A percentile compares a stretch with the other conserved stretches of the same genome.
Evolutionary conservation across 2,113 vertebrate genomes (phyloP).

Genomic region (Megatriorchis doriae): DNA sequence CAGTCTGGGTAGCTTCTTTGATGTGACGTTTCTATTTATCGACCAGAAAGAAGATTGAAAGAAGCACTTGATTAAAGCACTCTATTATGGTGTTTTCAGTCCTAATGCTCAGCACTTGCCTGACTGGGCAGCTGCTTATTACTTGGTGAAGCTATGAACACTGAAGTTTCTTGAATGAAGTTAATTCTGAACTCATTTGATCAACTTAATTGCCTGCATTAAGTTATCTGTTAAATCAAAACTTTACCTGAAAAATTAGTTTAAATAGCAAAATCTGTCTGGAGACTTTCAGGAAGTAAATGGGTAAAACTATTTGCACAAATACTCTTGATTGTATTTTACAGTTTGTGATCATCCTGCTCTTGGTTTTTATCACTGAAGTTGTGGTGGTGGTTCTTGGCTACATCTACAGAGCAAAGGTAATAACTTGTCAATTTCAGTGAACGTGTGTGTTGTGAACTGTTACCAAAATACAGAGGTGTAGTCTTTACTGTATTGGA

Average conservation of each 20-base stretch:
- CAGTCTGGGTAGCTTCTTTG: not conserved
- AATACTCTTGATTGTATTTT: conserved; percentile 27
- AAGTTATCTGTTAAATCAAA: not conserved
- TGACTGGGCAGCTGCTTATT: not conserved
- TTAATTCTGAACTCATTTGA: not conserved
- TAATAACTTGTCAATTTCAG: conserved; percentile 41
- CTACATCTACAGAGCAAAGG: conserved; percentile 97
- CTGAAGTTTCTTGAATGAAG: not conserved
- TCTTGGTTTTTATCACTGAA: conserved; percentile 95
- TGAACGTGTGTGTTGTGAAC: not conserved
- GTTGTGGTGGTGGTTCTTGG: conserved; percentile 95
- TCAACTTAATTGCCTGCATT: not conserved
- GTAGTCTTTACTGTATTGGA: not conserved
- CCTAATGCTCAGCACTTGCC: not conserved
- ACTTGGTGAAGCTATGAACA: not conserved
- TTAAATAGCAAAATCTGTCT: not conserved
- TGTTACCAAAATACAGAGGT: not conserved
- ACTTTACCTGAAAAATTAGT: not conserved
- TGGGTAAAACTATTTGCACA: not conserved
- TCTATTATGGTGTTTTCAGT: not conserved
- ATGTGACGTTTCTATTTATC: not conserved
- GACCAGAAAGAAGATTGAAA: not conserved
- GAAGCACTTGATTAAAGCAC: not conserved
- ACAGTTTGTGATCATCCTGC: conserved; percentile 94
- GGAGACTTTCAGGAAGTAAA: not conserved